Evolutionary conservation across 2,797 vertebrate genomes (phyloP), one percentile per base, ranked within the genome.

Genomic region (Hybognathus amarus): DNA sequence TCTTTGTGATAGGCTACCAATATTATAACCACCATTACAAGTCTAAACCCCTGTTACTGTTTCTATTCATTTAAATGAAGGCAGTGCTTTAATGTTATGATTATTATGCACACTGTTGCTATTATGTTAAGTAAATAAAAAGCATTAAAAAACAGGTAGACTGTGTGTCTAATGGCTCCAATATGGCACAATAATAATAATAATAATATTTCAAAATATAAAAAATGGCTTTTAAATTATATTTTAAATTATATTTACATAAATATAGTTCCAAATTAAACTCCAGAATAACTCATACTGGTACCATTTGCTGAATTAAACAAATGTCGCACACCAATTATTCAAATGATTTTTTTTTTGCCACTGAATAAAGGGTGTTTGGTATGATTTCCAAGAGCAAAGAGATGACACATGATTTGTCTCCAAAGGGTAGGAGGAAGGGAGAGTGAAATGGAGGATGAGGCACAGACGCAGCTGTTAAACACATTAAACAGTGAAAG

Each of bases 401-500:
- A 79, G 15, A 40, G n/a, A 56, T 56, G 69, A 68, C 13, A 45
- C 59, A 68, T 42, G 4, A 79, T 68, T 40, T 56, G 0, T 12
- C 50, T 54, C 9, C 22, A n/a, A 54, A 68, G 64, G 5, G 38
- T 30, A n/a, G 33, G 33, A 52, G 3, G n/a, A 24, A 70, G 24
- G 11, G 24, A 42, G 67, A 52, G 40, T 73, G 30, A 9, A 30
- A 77, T 24, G 13, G 36, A 78, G 54, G 45, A 63, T 67, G 45
- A 63, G 22, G 15, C 61, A 67, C 77, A 79, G 30, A 17, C 15
- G 20, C 38, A 70, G 79, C 36, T 70, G 79, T 70, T 70, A 40
- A 70, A 80, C 67, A 45, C 36, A 80, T 27, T 80, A 45, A 80
- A 45, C 18, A 61, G 36, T 15, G 12, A 61, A 80, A 71, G 4